Evolutionary conservation across 2,888 invertebrate species (phyloP), one percentile per base, ranked within the genome.

Genomic region (Paralinhomoeus sp.): DNA sequence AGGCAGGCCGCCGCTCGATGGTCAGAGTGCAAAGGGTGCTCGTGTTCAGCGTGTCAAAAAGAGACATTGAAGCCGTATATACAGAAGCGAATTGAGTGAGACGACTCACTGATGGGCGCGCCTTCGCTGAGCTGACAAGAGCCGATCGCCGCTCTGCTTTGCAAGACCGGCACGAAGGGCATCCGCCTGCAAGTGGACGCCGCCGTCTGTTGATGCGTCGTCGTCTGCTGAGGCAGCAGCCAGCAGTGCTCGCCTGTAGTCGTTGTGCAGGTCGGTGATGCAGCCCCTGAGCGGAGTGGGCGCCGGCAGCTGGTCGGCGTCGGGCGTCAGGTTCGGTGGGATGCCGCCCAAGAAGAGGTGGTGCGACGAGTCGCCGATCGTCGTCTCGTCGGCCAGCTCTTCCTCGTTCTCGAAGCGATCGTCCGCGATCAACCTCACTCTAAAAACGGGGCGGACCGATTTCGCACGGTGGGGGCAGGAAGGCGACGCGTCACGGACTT

Each of bases 261-360:
- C 61, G 37, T 60, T 53, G 46, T 61, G 58, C 22, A 67, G 51
- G 49, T 66, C 64, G 42, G 62, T 62, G 41, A 67, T 55, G 51
- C 67, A 67, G 2, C 67, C 67, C 48, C 60, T 56, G 24, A 67
- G 49, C 5, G 56, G 55, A 20, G 51, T 50, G 9, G 51, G 53
- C 3, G 60, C 57, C 18, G 62, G 55, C 12, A 54, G 50, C 36
- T 57, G 57, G 12, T 57, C 54, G 17, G 43, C 42, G 1, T 55
- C 55, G 5, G 62, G 51, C 3, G 45, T 47, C 15, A 45, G 49
- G 20, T 45, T 47, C 7, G 51, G 56, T 17, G 49, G 49, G 22
- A 57, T 45, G 20, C 59, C 60, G 34, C 60, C 60, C 20, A 60
- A 45, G 39, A 55, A 51, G 44, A 60, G 47, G 9, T 48, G 48